A percentile compares a stretch with the other conserved stretches of the same genome.
These are phyloP conservation scores for Leptodactylus fuscus DNA, from an alignment of 2,113 vertebrate species.

Conservation along the genomic window DNA sequence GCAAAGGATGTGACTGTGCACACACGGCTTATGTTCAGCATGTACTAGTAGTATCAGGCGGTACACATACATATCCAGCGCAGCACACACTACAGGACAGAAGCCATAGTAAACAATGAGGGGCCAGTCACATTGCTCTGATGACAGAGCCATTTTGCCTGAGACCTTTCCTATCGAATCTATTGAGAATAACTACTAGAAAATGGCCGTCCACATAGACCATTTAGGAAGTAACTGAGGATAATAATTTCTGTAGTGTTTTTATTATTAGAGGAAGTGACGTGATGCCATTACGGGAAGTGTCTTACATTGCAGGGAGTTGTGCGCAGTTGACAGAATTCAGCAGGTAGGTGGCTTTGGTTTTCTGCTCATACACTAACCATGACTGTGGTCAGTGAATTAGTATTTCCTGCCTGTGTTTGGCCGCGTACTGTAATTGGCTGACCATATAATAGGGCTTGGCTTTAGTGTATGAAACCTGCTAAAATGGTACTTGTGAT, in stretches of 20 bases:
- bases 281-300: background rate
- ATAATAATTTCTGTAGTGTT: background rate
- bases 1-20: too few relatives aligned
- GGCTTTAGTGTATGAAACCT: background rate
- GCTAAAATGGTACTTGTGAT: background rate
- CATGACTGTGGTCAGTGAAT: too few relatives aligned
- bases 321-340: background rate
- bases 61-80: too few relatives aligned
- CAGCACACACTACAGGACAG: background rate
- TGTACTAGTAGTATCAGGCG: too few relatives aligned
- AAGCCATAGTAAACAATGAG: too few relatives aligned
- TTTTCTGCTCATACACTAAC: too few relatives aligned
- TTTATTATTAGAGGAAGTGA: background rate
- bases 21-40: background rate
- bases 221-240: background rate
- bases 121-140: background rate
- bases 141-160: background rate
- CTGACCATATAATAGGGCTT: background rate
- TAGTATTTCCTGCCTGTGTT: too few relatives aligned
- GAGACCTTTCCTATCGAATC: background rate
- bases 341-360: background rate
- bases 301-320: background rate
- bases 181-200: background rate
- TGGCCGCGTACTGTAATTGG: background rate
- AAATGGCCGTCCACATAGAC: background rate